Base-by-base conservation (phyloP, 2,113 vertebrate genomes). In the Pseudorasbora parva region DNA sequence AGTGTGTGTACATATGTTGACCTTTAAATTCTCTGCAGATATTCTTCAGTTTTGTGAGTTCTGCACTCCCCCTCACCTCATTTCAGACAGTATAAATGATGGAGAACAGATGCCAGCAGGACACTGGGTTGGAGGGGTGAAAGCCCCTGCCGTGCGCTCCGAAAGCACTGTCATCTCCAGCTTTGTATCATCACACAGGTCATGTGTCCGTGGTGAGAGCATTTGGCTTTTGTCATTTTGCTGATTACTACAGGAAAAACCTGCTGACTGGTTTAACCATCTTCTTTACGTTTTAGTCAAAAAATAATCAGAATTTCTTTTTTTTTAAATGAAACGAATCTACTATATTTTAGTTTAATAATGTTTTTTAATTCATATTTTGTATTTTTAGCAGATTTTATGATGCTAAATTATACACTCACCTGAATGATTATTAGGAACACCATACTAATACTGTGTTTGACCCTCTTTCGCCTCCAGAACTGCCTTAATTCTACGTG, bases 1-100 rank as follows among this genome's bases (percentile, higher is more conserved):
- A 7, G 2, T n/a, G 1, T 78, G 33, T 41, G 54, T n/a, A n/a
- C 76, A 78, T 78, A 78, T 77, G 54, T 59, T 59, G 54, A 78
- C 56, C 56, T 78, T 78, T 4, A 43, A 54, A 60, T 41, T 51
- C 54, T 41, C 51, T 77, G 54, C n/a, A 78, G 56, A 78, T 60
- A 41, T 60, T 59, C 37, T 30, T 37, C 30, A 76, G 60, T 87
- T 79, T 76, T 79, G 33, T 82, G 85, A 45, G 83, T 66, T 75
- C 47, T 59, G 17, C 4, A 1, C 21, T 54, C 27, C n/a, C 75
- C 75, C n/a, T 77, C 56, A 37, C 12, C 59, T 60, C 25, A 47
- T 47, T 30, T 47, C 77, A 64, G 77, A 79, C 37, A 21, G 59
- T 62, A 64, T 60, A 47, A 64, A 79, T 64, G 59, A 79, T 49